These are phyloP conservation scores for Smittia sp. DNA, from an alignment of 2,888 invertebrate species.

Conservation along the genomic window DNA sequence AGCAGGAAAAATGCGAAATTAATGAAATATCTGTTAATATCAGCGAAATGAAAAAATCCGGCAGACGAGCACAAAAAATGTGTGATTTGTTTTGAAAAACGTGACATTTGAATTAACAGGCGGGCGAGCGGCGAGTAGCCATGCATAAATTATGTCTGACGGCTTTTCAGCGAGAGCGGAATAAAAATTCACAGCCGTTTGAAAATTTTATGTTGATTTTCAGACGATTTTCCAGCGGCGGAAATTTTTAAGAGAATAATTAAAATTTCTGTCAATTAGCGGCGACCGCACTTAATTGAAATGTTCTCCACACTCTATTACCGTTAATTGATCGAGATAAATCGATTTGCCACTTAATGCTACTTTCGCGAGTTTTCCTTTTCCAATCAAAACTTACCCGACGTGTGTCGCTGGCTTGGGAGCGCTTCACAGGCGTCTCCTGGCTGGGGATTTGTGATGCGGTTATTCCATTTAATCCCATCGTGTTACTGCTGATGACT, in stretches of 20 bases:
- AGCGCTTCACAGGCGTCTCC: constrained; percentile 39
- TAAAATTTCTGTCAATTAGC: neutral
- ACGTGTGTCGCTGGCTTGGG: constrained; percentile 38
- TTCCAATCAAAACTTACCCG: constrained; percentile 28
- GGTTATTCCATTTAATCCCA: constrained; percentile 41
- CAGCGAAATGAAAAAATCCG: neutral
- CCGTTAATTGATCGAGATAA: neutral
- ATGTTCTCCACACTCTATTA: neutral
- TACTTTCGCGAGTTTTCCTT: constrained; percentile 2
- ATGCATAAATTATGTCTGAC: constrained; percentile 38
- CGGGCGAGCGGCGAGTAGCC: constrained; percentile 1
- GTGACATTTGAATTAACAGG: constrained; percentile 40
- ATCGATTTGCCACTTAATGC: neutral
- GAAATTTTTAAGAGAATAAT: neutral
- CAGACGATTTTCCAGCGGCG: neutral
- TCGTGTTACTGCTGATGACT: constrained; percentile 29
- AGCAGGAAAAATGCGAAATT: neutral
- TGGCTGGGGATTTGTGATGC: constrained; percentile 36
- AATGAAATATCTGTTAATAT: constrained; percentile 21
- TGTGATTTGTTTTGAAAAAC: constrained; percentile 26
- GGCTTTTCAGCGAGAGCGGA: neutral
- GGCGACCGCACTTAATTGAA: constrained; percentile 2
- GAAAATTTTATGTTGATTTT: constrained; percentile 7
- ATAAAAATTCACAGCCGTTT: neutral
- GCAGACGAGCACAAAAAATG: constrained; percentile 1